Evolutionary conservation across 1,140 invertebrate genomes (phyloP), one percentile per base, ranked within the genome.

Genomic region (Heliconius nattereri): DNA sequence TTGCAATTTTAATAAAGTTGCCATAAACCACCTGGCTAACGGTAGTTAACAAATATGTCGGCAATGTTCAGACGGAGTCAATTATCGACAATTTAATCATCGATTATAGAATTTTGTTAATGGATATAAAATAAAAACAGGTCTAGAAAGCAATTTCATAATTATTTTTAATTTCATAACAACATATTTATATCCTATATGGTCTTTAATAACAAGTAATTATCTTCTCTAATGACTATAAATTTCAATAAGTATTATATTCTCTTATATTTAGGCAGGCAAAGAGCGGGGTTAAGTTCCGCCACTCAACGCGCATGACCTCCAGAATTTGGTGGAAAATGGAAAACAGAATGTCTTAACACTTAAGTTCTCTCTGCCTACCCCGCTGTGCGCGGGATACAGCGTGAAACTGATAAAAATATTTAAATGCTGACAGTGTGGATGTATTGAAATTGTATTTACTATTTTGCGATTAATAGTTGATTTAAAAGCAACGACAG

Each of bases 11-110:
- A 23, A 29, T 26, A 7, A 16, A 29, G 8, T 26, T 66, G 26
- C 11, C 60, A 66, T 66, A 66, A 66, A 66, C 60, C 60, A 66
- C 26, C 60, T 66, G 60, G 23, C 13, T 66, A 66, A 66, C 60
- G 60, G 60, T 66, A 66, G 23, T 60, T 26, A 16, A 66, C 60
- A 66, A 66, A 66, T 66, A 66, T 66, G 60, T 29, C 60, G 26
- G 60, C 60, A 66, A 29, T 23, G n/a, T 29, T 66, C 23, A 23
- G 1, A 26, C 23, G 3, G 1, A 26, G n/a, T 66, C 23, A 66
- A 29, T 19, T 66, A 66, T 66, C 60, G 60, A 29, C 60, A 66
- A 66, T 66, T 66, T 29, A 13, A 66, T 66, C 13, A 29, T 13
- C 60, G 9, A 66, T 66, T 29, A 66, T 26, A 26, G 26, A 66